These are phyloP conservation scores for Malacoraja senta DNA, from an alignment of 2,797 vertebrate genomes.

Conservation along the genomic window DNA sequence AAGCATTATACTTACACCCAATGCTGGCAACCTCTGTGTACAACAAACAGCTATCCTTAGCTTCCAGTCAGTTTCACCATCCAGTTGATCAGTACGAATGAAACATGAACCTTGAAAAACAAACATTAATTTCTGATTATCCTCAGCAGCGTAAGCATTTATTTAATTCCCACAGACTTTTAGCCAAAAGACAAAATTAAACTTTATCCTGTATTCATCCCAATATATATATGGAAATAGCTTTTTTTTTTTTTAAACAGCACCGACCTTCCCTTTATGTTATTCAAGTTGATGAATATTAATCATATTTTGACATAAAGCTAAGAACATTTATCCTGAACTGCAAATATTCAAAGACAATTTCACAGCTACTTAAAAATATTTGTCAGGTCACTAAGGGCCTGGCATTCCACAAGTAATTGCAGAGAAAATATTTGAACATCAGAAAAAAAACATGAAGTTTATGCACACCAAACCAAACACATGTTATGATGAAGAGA, in stretches of 20 bases:
- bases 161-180: not conserved
- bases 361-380: not conserved
- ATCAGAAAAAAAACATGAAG: not conserved
- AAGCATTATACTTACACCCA: conserved; percentile 68
- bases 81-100: conserved; percentile 91
- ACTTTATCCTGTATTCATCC: not conserved
- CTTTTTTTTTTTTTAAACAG: no score
- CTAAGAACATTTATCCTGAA: not conserved
- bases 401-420: not conserved
- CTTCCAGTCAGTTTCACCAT: conserved; percentile 98
- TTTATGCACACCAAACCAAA: not conserved
- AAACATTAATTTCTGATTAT: conserved; percentile 20
- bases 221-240: not conserved
- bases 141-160: not conserved
- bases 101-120: conserved; percentile 77
- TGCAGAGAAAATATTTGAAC: conserved; percentile 23
- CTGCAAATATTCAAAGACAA: not conserved
- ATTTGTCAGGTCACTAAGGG: not conserved
- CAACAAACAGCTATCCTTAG: conserved; percentile 86
- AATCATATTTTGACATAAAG: not conserved
- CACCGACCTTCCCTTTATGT: not conserved
- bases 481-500: not conserved
- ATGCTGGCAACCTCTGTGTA: conserved; percentile 81
- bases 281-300: not conserved
- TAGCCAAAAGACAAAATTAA: not conserved